Base-by-base conservation (phyloP, 2,113 vertebrate species). In the Solenodon paradoxus region DNA sequence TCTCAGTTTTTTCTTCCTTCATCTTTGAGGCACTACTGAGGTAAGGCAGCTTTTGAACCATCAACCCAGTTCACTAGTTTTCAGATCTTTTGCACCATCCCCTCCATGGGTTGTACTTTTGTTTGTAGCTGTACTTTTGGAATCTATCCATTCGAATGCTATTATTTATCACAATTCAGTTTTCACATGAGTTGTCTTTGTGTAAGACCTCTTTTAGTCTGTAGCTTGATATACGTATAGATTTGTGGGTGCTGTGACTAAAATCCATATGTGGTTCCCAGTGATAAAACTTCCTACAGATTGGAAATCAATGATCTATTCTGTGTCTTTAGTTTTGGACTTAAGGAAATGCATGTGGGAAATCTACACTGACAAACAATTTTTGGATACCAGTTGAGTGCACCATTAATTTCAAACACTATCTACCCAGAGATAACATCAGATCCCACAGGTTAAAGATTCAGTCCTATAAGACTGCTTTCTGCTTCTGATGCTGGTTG, bases 121-220 rank as follows among this genome's bases (percentile, higher is more conserved):
- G 63, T 30, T 82, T 93, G 30, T 83, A 72, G 24, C 82, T 77
- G 7, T 82, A n/a, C 53, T 75, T 80, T 66, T 87, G 77, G 13
- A 87, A 82, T 88, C 47, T 78, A 61, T 57, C 49, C 22, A 9
- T 71, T 90, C 68, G 61, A 81, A 30, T 75, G 15, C 64, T 88
- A 35, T 7, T 38, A 40, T 49, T 69, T 40, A 49, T n/a, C 16
- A 82, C 10, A 91, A 20, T 75, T 78, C 30, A 74, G 0, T 75
- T 89, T 79, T 91, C 16, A 20, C 71, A 10, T 63, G 30, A 32
- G 47, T 61, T 81, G 42, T 78, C 26, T 82, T 38, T 86, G 19
- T 66, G 3, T 32, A 87, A 69, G 51, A 20, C 7, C 22, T 11
- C 69, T 82, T 71, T 51, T 49, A 55, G 9, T 74, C 1, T 79